Percentiles rank a stretch among this genome's conserved stretches.
These are phyloP conservation scores for Agelaius phoeniceus DNA, from an alignment of 2,113 vertebrate genomes.

Conservation along the genomic window DNA sequence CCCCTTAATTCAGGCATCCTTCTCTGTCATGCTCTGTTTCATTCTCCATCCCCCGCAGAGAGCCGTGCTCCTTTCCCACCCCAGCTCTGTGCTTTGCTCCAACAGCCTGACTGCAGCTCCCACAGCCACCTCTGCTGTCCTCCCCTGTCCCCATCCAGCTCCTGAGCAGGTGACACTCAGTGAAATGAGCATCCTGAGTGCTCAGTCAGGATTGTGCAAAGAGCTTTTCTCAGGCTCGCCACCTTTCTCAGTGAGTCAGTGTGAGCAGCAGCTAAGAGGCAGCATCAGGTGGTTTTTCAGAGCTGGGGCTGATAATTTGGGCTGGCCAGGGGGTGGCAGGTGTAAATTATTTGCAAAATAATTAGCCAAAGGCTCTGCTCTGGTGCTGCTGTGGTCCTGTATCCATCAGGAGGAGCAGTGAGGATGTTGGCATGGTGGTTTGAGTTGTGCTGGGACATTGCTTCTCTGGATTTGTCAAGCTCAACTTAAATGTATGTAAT, in stretches of 20 bases:
- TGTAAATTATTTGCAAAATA: neutral
- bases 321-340: neutral
- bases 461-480: neutral
- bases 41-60: neutral
- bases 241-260: neutral
- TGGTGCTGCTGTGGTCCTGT: neutral
- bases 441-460: neutral
- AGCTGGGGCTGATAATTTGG: neutral
- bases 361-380: neutral
- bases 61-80: neutral
- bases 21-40: neutral
- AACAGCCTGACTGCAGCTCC: neutral
- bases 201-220: neutral
- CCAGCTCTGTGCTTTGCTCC: neutral
- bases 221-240: neutral
- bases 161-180: neutral
- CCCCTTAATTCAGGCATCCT: neutral
- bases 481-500: slow-evolving; percentile 55
- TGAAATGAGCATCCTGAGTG: fast-evolving
- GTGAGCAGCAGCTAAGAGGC: neutral
- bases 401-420: neutral
- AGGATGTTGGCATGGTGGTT: neutral
- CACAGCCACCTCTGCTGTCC: neutral
- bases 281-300: neutral
- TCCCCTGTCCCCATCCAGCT: neutral